Evolutionary conservation across 2,888 invertebrate species (phyloP).

Genomic region (Drosophila prolongata): DNA sequence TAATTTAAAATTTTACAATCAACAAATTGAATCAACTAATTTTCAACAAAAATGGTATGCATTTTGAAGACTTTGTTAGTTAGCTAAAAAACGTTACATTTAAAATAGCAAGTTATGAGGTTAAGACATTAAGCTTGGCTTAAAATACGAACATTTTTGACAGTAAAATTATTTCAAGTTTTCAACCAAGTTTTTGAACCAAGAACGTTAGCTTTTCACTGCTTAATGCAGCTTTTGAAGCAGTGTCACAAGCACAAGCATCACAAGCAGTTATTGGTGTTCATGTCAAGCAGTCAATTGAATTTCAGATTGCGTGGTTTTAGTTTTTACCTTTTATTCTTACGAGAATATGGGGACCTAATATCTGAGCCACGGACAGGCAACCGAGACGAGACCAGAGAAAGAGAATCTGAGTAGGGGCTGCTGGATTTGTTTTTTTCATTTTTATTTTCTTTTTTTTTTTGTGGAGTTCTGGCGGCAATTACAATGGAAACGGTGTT

Average conservation of each 20-base stretch:
- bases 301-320: slow-evolving; percentile 13
- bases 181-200: not conserved
- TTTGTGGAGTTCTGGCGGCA: slow-evolving; percentile 1
- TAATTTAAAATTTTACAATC: too few species aligned
- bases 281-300: not conserved
- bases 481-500: slow-evolving; percentile 13
- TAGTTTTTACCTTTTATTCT: not conserved
- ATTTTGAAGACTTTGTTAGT: too few species aligned
- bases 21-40: too few species aligned
- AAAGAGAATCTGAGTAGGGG: slow-evolving; percentile 14
- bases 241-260: not conserved
- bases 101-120: too few species aligned
- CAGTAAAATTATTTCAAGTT: not conserved
- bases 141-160: not conserved
- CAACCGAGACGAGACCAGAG: slow-evolving; percentile 5
- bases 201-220: not conserved
- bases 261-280: not conserved
- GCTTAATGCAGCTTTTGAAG: slow-evolving; percentile 9
- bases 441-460: not conserved
- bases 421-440: slow-evolving; percentile 1
- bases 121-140: not conserved
- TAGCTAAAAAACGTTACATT: too few species aligned
- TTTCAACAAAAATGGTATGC: too few species aligned
- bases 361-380: slow-evolving; percentile 5
- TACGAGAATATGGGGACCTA: not conserved